Base-by-base conservation (phyloP, 2,797 vertebrate species). In the Kryptopterus vitreolus region DNA sequence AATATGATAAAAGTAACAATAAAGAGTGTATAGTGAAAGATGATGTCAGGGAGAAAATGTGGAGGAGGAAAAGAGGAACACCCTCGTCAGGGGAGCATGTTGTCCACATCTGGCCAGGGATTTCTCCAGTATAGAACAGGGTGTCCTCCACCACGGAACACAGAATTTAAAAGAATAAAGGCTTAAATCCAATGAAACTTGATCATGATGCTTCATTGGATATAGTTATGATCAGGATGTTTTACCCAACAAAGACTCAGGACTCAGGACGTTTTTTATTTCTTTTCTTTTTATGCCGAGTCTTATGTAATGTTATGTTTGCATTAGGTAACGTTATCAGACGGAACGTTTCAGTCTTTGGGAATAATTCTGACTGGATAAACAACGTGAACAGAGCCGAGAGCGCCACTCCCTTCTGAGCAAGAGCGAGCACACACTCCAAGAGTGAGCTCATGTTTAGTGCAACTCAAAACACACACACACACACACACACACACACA, bases 391-490 rank as follows among this genome's bases (percentile, higher is more conserved):
- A 55, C 11, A 48, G 31, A 53, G 66, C 59, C 58, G 46, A 76
- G 65, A 69, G 76, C 12, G 62, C 79, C 83, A 79, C 85, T 81
- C 85, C 85, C 81, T 81, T 69, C 70, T 55, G 65, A 84, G 72
- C 76, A 57, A 66, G 43, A 35, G 62, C 38, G 35, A 81, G 29
- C 80, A 76, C 31, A n/a, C 82, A 66, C 48, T 87, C 82, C 83
- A 86, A 85, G 75, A 80, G 78, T 87, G 83, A 87, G 78, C 79
- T 85, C 85, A 87, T 84, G 81, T 81, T 77, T 79, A 70, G 55
- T 72, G 66, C 13, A 77, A 79, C 48, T 83, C 29, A 43, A 61
- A 53, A 65, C 13, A 48, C 79, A 82, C 78, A 70, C 26, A 26
- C 78, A 11, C 75, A 53, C 50, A 53, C 50, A 53, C 48, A 50